These are phyloP conservation scores for Himantopus leucocephalus DNA, from an alignment of 2,113 vertebrate genomes.

Conservation along the genomic window DNA sequence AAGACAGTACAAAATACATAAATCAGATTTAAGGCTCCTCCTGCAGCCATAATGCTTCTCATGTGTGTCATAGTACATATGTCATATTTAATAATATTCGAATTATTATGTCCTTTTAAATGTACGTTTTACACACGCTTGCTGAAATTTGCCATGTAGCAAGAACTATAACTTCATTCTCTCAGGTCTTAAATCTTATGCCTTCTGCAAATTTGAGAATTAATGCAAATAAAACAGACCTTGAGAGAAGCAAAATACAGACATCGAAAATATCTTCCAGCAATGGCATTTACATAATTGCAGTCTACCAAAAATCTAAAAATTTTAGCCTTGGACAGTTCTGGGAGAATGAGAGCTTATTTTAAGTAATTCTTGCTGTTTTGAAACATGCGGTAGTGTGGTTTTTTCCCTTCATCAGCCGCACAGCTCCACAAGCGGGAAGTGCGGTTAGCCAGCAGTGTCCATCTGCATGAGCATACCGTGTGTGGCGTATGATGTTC, in stretches of 20 bases:
- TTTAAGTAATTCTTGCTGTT: background rate
- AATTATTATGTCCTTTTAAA: background rate
- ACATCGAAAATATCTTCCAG: background rate
- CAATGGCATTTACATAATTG: background rate
- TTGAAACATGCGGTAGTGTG: background rate
- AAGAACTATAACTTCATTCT: background rate
- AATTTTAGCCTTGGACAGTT: background rate
- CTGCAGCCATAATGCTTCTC: background rate
- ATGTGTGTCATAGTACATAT: background rate
- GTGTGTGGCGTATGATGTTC: accelerated
- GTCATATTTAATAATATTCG: background rate
- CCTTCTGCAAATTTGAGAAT: background rate
- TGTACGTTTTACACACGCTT: background rate
- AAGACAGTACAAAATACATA: background rate
- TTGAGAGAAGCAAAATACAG: background rate
- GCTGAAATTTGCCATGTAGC: background rate
- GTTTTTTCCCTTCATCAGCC: background rate
- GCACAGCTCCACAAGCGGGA: background rate
- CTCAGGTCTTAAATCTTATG: background rate
- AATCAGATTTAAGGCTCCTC: background rate
- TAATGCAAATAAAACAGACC: background rate
- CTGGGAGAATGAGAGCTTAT: background rate
- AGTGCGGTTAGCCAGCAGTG: background rate
- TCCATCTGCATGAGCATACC: background rate
- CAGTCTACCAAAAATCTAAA: background rate